These are phyloP conservation scores for Phylloscopus trochiloides DNA, from an alignment of 2,113 vertebrate species.

Conservation along the genomic window DNA sequence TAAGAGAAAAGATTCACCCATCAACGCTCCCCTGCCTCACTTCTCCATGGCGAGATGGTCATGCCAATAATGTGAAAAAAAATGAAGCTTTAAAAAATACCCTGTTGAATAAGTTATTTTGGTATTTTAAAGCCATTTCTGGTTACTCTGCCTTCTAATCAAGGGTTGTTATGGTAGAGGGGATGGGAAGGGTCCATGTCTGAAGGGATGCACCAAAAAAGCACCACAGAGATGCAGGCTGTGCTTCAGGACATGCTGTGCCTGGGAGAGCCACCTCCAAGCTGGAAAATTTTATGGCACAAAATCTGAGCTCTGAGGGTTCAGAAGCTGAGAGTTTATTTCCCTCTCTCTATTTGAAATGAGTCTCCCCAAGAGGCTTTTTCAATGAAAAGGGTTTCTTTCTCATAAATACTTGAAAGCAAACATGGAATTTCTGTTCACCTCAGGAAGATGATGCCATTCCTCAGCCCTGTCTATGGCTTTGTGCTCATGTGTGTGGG, in stretches of 20 bases:
- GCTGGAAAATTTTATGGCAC: neutral
- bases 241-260: neutral
- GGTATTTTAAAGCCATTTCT: neutral
- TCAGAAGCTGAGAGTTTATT: neutral
- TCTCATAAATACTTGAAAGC: constrained; percentile 3
- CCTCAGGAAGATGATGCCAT: neutral
- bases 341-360: neutral
- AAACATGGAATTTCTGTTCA: constrained; percentile 1
- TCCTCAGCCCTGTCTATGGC: neutral
- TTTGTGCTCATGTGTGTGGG: neutral
- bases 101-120: neutral
- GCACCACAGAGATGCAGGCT: neutral
- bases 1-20: neutral
- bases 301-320: neutral
- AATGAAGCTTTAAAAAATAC: neutral
- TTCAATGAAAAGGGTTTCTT: constrained; percentile 28
- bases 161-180: neutral
- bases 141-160: neutral
- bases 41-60: neutral
- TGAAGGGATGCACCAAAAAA: neutral
- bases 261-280: neutral
- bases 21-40: neutral
- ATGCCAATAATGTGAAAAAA: neutral
- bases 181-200: neutral
- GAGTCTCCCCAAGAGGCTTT: neutral